A percentile compares a stretch with the other conserved stretches of the same genome.
Evolutionary conservation across 2,888 invertebrate genomes (phyloP).

Genomic region (Cantharis rustica): DNA sequence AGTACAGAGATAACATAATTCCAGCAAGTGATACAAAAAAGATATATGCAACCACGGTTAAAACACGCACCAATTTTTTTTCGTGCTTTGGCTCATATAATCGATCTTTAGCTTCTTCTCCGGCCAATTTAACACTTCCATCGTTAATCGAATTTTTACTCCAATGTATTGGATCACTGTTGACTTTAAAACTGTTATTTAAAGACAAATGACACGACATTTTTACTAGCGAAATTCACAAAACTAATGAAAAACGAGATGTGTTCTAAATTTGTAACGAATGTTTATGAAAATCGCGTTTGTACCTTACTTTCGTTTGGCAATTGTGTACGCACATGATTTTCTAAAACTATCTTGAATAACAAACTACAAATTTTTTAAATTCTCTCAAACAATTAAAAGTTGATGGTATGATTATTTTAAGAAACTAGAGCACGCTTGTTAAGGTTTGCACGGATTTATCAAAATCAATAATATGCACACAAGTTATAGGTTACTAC

Average conservation of each 20-base stretch:
- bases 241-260: neutral
- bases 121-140: conserved; percentile 68
- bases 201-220: conserved; percentile 65
- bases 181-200: conserved; percentile 52
- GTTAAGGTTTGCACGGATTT: conserved; percentile 43
- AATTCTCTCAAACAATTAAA: conserved; percentile 6
- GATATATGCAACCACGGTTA: conserved; percentile 92
- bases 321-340: neutral
- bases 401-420: conserved; percentile 16
- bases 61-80: conserved; percentile 86
- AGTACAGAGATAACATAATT: conserved; percentile 91
- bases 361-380: neutral
- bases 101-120: conserved; percentile 69
- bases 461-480: conserved; percentile 32
- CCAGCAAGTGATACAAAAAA: conserved; percentile 93
- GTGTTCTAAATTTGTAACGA: conserved; percentile 16
- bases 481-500: conserved; percentile 9
- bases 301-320: conserved; percentile 6
- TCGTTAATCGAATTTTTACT: conserved; percentile 54
- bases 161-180: conserved; percentile 37
- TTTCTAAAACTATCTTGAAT: neutral
- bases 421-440: conserved; percentile 43
- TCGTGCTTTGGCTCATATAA: conserved; percentile 82
- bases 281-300: conserved; percentile 8
- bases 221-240: neutral